phyloP scores from a whole-genome alignment of 2,113 vertebrate genomes.

The Melozone crissalis region DNA sequence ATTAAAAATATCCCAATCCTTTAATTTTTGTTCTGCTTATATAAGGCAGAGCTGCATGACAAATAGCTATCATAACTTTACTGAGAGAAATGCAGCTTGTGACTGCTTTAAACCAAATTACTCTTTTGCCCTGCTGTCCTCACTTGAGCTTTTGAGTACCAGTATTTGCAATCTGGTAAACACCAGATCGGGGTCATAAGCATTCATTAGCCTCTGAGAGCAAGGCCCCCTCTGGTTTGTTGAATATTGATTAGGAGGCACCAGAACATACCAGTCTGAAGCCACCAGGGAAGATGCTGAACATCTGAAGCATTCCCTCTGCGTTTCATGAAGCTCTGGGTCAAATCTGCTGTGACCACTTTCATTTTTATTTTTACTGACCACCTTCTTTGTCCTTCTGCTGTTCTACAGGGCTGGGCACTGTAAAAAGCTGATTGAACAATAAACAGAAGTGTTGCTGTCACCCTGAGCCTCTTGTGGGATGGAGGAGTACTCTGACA shows the following conservation, averaged over 20 bases:
- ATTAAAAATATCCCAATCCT: conserved; percentile 46
- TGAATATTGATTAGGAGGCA: conserved; percentile 44
- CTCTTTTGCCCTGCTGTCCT: conserved; percentile 34
- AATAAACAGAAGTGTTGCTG: neutral
- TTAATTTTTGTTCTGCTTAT: conserved; percentile 44
- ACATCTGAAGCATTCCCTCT: neutral
- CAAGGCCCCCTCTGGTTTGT: conserved; percentile 5
- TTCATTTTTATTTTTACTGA: neutral
- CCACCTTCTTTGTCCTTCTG: neutral
- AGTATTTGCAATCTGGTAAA: conserved; percentile 24
- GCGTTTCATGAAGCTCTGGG: neutral
- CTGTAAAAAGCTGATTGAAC: neutral
- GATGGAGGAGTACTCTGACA: conserved; percentile 35
- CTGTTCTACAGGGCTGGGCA: neutral
- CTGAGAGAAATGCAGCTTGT: neutral
- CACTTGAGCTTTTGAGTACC: neutral
- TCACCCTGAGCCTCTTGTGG: neutral
- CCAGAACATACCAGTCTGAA: neutral
- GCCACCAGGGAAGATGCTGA: neutral
- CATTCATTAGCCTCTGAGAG: conserved; percentile 20
- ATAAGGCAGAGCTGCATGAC: conserved; percentile 35
- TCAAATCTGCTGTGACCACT: neutral
- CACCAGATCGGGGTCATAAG: conserved; percentile 26
- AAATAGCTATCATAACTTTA: conserved; percentile 10
- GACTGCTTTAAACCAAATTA: conserved; percentile 5